A percentile compares a stretch with the other conserved stretches of the same genome.
Evolutionary conservation across 2,797 vertebrate genomes (phyloP).

Genomic region (Girardinus metallicus): DNA sequence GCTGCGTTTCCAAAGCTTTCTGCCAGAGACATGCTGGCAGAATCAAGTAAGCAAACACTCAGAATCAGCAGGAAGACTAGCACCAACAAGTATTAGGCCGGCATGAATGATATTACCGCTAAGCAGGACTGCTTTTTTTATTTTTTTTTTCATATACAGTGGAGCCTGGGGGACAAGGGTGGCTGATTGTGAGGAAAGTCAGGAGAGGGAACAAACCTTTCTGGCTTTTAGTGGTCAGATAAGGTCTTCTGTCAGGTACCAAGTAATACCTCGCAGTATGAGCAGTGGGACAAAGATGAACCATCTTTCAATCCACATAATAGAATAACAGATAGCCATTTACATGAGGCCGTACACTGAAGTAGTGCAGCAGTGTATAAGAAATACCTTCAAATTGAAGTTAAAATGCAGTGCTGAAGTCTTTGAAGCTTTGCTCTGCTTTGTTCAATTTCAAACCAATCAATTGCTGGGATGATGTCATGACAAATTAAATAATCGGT

Average conservation of each 20-base stretch:
- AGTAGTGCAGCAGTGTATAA: slow-evolving; percentile 6
- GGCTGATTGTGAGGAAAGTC: slow-evolving; percentile 32
- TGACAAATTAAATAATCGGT: slow-evolving; percentile 25
- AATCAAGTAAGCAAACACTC: slow-evolving; percentile 21
- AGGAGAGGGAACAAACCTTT: not conserved
- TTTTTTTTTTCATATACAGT: slow-evolving; percentile 10
- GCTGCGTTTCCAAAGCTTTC: slow-evolving; percentile 6
- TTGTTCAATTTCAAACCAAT: slow-evolving; percentile 20
- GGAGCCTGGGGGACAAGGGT: slow-evolving; percentile 52
- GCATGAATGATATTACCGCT: slow-evolving; percentile 14
- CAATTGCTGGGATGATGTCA: slow-evolving; percentile 9
- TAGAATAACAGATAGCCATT: slow-evolving; percentile 31
- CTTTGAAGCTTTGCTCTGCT: slow-evolving; percentile 12
- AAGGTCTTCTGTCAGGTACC: slow-evolving; percentile 27
- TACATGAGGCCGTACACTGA: slow-evolving; percentile 4
- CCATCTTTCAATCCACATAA: slow-evolving; percentile 17
- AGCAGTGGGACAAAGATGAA: slow-evolving; percentile 12
- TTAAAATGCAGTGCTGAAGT: not conserved
- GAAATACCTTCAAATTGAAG: slow-evolving; percentile 12
- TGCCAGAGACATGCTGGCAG: slow-evolving; percentile 15
- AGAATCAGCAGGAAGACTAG: slow-evolving; percentile 29
- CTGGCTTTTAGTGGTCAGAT: slow-evolving; percentile 36
- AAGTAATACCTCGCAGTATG: not conserved
- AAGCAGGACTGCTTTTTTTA: slow-evolving; percentile 27
- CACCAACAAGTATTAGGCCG: slow-evolving; percentile 40